Conservation (phyloP, 2,797 vertebrate species). For the Austrolebias charrua region DNA sequence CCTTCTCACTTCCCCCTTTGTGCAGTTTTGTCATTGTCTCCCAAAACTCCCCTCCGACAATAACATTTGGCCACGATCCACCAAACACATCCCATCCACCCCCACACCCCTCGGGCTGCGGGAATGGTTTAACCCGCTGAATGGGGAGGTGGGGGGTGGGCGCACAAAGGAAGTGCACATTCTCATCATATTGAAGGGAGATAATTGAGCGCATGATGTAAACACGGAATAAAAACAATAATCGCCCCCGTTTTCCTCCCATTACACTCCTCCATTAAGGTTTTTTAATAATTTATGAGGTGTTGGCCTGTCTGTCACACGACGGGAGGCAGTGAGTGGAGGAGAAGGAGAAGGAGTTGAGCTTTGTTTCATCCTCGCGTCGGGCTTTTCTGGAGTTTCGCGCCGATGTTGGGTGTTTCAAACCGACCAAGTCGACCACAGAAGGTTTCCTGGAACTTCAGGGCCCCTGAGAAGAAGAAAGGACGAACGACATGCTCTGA, state of each 20-base stretch:
- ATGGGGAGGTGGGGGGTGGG: conserved; percentile 33
- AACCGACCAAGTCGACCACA: conserved; percentile 28
- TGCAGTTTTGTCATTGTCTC: conserved; percentile 5
- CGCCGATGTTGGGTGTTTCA: conserved; percentile 21
- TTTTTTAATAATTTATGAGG: conserved; percentile 55
- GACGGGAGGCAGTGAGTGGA: conserved; percentile 21
- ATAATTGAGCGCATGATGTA: conserved; percentile 53
- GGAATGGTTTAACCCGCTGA: conserved; percentile 73
- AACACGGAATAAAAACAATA: conserved; percentile 50
- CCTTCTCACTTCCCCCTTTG: neutral
- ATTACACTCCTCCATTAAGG: conserved; percentile 38
- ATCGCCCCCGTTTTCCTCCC: neutral
- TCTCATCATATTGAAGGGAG: conserved; percentile 18
- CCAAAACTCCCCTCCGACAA: conserved; percentile 63
- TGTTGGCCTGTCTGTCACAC: conserved; percentile 35
- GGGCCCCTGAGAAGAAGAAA: conserved; percentile 22
- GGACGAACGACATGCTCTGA: conserved; percentile 40
- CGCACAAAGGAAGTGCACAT: conserved; percentile 69
- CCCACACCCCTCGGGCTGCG: conserved; percentile 27
- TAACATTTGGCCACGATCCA: conserved; percentile 76
- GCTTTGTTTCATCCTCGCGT: conserved; percentile 52
- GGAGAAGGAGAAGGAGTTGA: conserved; percentile 52
- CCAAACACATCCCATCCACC: conserved; percentile 36
- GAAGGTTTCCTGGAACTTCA: neutral
- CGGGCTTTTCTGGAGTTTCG: conserved; percentile 53